Base-by-base conservation (phyloP, 2,113 vertebrate species). In the Haemorhous mexicanus region DNA sequence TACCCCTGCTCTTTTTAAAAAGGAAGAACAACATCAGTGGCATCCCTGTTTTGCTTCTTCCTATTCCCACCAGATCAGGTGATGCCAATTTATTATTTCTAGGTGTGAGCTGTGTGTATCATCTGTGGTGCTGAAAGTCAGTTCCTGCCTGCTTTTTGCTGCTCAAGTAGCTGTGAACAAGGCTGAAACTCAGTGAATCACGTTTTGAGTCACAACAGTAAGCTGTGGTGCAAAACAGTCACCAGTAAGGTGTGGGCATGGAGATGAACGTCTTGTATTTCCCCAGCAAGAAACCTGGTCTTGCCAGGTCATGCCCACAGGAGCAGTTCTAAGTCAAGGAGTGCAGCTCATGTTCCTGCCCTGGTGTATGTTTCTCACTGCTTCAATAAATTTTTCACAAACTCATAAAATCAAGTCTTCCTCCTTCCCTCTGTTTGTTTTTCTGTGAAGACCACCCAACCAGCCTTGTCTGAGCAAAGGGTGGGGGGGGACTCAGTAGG, bases 201-300 rank as follows among this genome's bases (percentile, higher is more conserved):
- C 0, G 0, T 47, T 85, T 81, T 62, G n/a, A 89, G 23, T 80
- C 41, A 46, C 47, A 89, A 16, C 20, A 55, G 16, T 30, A 43
- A 47, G 23, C 1, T 61, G 16, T 28, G 68, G 33, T 85, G 49
- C 63, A 73, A 32, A 89, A 44, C 72, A 52, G 46, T 67, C 78
- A 44, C 43, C 18, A 24, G 16, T 7, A 56, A 58, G 16, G 28
- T 46, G 41, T 4, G 41, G 43, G 56, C 46, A 41, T 1, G 4
- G 39, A 87, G 76, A 52, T 78, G 68, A 91, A 41, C 0, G 1
- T 43, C 13, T 30, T 74, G 0, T 0, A 0, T 61, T 82, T 82
- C 62, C 56, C 27, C 56, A 82, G 66, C 47, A 72, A 67, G 69
- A 87, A 67, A 56, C 20, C 7, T 47, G 44, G 24, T 47, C 22